A percentile compares a stretch with the other conserved stretches of the same genome.
phyloP scores from a whole-genome alignment of 2,888 invertebrate species.

The Parnassius apollo region DNA sequence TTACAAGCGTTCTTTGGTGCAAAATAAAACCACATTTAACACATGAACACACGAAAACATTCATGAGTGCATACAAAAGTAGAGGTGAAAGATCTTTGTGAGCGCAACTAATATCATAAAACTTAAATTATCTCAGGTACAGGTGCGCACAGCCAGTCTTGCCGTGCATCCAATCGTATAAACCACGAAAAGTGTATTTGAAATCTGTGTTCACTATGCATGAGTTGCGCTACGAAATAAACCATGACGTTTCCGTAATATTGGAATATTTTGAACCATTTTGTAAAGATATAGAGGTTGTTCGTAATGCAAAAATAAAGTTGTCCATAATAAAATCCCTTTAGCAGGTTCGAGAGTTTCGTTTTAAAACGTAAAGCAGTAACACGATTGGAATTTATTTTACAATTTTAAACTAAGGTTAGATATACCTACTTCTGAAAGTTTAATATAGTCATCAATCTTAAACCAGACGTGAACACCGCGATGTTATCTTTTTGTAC shows the following conservation, averaged over 20 bases:
- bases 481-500: too few relatives aligned
- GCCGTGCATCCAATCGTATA: conserved; percentile 16
- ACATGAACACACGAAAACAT: rapidly evolving
- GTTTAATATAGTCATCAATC: too few relatives aligned
- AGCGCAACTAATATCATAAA: not conserved
- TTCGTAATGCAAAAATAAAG: conserved; percentile 12
- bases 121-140: not conserved
- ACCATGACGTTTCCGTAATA: not conserved
- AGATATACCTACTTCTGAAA: too few relatives aligned
- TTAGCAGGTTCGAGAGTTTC: conserved; percentile 63
- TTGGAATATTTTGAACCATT: conserved; percentile 3
- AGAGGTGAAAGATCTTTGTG: too few relatives aligned
- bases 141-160: not conserved
- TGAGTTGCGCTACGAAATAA: conserved; percentile 13
- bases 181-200: conserved; percentile 22
- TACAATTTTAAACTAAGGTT: not conserved
- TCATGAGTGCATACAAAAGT: too few relatives aligned
- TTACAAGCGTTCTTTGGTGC: too few relatives aligned
- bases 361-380: conserved; percentile 52
- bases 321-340: conserved; percentile 58
- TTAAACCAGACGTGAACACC: too few relatives aligned
- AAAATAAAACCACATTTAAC: too few relatives aligned
- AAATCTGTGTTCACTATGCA: conserved; percentile 21
- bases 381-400: conserved; percentile 14
- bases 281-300: not conserved